Evolutionary conservation across 2,888 invertebrate genomes (phyloP), one percentile per base, ranked within the genome.

Genomic region (Reticulitermes lucifugus): DNA sequence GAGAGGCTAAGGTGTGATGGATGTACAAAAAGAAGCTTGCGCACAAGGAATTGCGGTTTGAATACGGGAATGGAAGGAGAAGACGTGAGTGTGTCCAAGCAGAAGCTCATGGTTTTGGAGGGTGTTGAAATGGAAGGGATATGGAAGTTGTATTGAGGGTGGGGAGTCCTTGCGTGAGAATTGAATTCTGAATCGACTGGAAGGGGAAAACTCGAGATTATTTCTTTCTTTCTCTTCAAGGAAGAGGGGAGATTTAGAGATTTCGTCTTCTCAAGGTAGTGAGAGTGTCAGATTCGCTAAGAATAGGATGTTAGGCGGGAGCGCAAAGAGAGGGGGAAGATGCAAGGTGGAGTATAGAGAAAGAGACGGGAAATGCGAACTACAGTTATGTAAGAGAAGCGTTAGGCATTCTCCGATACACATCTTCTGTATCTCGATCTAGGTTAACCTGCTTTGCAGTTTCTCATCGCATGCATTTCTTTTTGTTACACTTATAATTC

Each of bases 191-290:
- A 35, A 14, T 73, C 14, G 41, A 41, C 9, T 73, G 73, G 21
- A 73, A 73, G 41, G 41, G 73, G 41, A 18, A 41, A 18, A 41
- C 0, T 35, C 18, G 41, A 41, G 41, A 73, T 29, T 73, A 41
- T 73, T 73, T 73, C 10, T 41, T 73, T 41, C 73, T 73, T 73
- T 73, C 35, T 73, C 41, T 35, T 73, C 41, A 41, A 73, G 21
- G 73, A 41, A 41, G 73, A 73, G 73, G 73, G 73, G 41, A 41
- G 73, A 41, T 73, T 29, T 35, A 35, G 35, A 71, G n/a, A 71
- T 71, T 25, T 73, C 65, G n/a, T 65, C 18, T 73, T 73, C 73
- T 73, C 73, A 73, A 73, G 73, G 73, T 41, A 73, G 73, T 73
- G 73, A 73, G 73, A 73, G 73, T 73, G 35, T 2, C 21, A 41